These are phyloP conservation scores for Mustela nigripes DNA, from an alignment of 2,113 vertebrate genomes.

Conservation along the genomic window DNA sequence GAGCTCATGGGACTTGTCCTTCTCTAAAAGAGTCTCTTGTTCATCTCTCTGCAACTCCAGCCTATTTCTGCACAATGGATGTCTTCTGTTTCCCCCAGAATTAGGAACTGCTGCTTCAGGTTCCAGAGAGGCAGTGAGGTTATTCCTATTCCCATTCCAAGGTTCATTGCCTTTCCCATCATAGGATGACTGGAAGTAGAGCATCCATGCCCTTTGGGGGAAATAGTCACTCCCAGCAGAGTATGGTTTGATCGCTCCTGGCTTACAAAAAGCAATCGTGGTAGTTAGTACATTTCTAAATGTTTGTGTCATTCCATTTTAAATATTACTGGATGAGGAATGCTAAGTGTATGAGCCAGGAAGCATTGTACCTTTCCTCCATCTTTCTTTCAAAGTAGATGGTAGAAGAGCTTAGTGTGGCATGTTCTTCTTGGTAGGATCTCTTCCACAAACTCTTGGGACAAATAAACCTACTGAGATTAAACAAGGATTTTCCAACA, in stretches of 20 bases:
- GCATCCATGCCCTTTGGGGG: neutral
- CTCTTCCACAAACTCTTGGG: neutral
- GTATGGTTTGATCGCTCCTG: neutral
- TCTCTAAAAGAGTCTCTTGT: neutral
- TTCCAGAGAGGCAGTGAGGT: neutral
- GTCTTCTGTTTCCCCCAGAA: neutral
- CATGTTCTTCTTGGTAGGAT: neutral
- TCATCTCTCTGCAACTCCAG: neutral
- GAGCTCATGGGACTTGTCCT: neutral
- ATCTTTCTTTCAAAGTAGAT: neutral
- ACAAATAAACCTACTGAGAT: neutral
- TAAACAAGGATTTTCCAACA: conserved; percentile 21
- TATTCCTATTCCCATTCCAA: neutral
- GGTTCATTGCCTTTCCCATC: neutral
- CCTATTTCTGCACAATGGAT: neutral
- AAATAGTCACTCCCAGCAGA: neutral
- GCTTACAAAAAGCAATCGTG: neutral
- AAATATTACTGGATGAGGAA: neutral
- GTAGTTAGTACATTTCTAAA: neutral
- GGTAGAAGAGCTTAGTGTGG: neutral
- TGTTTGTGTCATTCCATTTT: neutral
- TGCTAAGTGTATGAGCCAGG: neutral
- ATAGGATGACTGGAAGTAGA: neutral
- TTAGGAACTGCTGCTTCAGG: neutral
- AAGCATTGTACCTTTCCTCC: neutral